A percentile compares a stretch with the other conserved stretches of the same genome.
phyloP scores from a whole-genome alignment of 2,113 vertebrate species.

The Chiloscyllium plagiosum region DNA sequence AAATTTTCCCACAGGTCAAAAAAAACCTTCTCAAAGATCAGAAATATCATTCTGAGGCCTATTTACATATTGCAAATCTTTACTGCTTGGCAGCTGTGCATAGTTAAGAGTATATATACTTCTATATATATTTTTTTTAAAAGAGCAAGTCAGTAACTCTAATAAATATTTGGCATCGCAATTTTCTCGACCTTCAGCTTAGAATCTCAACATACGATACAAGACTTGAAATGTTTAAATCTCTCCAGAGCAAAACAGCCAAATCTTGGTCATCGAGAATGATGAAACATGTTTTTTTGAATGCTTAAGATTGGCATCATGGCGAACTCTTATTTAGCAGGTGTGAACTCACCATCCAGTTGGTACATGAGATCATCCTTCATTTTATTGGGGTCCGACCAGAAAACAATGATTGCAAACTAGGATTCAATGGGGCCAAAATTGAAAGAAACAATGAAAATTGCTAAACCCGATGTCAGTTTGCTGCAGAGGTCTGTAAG shows the following conservation, averaged over 20 bases:
- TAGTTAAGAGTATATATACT: neutral
- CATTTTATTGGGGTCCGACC: neutral
- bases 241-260: neutral
- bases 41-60: neutral
- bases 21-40: neutral
- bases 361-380: neutral
- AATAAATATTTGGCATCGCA: constrained; percentile 9
- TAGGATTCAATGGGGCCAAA: neutral
- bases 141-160: neutral
- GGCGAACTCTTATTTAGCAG: neutral
- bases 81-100: constrained; percentile 14
- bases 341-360: neutral
- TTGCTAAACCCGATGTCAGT: neutral
- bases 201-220: neutral
- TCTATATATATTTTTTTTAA: neutral
- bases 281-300: neutral
- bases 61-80: constrained; percentile 3
- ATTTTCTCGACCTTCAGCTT: neutral
- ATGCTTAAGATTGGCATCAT: neutral
- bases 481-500: neutral
- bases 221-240: neutral
- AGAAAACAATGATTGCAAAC: neutral
- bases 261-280: neutral
- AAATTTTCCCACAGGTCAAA: neutral
- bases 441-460: neutral